Evolutionary conservation across 1,140 invertebrate species (phyloP).

Genomic region (Helicorthomorpha holstii): DNA sequence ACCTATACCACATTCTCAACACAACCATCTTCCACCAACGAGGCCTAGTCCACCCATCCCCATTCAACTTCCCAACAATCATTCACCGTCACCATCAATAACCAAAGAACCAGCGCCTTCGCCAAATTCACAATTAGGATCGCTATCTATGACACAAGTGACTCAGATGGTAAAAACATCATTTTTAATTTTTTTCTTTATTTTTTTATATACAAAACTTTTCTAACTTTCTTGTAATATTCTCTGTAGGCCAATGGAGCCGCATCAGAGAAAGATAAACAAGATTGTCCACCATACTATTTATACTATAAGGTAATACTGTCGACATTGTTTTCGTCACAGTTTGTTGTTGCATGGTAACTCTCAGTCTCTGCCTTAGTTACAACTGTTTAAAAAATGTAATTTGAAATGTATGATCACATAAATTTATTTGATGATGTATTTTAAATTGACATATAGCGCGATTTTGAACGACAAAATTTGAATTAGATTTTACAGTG

Average conservation of each 20-base stretch:
- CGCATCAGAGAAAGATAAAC: background rate
- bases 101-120: slow-evolving; percentile 11
- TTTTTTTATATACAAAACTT: too few species aligned
- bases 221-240: too few species aligned
- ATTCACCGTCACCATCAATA: slow-evolving; percentile 14
- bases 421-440: too few species aligned
- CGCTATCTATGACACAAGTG: slow-evolving; percentile 1
- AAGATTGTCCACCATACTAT: background rate
- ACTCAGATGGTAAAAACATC: background rate
- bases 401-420: too few species aligned
- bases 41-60: slow-evolving; percentile 19
- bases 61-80: slow-evolving; percentile 10
- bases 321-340: too few species aligned
- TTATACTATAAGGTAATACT: background rate
- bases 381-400: too few species aligned
- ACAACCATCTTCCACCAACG: slow-evolving; percentile 9
- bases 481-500: too few species aligned
- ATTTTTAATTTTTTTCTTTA: too few species aligned
- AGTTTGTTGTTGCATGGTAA: too few species aligned
- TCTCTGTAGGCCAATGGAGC: background rate
- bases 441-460: too few species aligned
- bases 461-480: too few species aligned
- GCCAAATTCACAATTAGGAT: slow-evolving; percentile 5
- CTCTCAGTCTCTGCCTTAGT: too few species aligned
- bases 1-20: slow-evolving; percentile 16